These are phyloP conservation scores for Aythya baeri DNA, from an alignment of 2,113 vertebrate species.

Conservation along the genomic window DNA sequence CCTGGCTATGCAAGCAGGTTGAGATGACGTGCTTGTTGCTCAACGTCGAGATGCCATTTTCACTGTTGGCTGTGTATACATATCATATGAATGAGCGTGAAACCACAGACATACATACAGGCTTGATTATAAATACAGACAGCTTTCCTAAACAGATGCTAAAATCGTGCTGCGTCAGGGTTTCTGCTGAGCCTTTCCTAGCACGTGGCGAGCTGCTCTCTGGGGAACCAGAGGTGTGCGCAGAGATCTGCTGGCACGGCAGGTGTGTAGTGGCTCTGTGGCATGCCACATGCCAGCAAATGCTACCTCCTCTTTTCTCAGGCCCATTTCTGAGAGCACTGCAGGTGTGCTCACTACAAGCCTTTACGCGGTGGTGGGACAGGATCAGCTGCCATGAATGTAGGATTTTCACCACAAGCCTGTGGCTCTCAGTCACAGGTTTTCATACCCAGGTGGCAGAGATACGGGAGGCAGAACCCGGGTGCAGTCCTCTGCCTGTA, in stretches of 20 bases:
- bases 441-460: background rate
- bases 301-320: background rate
- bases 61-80: background rate
- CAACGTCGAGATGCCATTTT: background rate
- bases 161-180: background rate
- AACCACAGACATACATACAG: background rate
- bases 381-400: background rate
- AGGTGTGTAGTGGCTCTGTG: rapidly evolving
- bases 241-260: background rate
- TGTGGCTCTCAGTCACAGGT: rapidly evolving
- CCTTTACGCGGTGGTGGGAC: too few species aligned
- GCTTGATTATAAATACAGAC: background rate
- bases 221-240: background rate
- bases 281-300: background rate
- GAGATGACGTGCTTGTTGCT: background rate
- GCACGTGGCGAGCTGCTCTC: background rate
- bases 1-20: background rate
- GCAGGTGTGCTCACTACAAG: background rate
- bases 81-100: background rate
- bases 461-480: rapidly evolving
- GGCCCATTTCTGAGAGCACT: background rate
- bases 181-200: background rate
- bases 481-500: background rate
- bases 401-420: background rate
- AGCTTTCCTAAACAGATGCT: background rate